Evolutionary conservation across 2,113 vertebrate species (phyloP).

Genomic region (Psilopogon haemacephalus): DNA sequence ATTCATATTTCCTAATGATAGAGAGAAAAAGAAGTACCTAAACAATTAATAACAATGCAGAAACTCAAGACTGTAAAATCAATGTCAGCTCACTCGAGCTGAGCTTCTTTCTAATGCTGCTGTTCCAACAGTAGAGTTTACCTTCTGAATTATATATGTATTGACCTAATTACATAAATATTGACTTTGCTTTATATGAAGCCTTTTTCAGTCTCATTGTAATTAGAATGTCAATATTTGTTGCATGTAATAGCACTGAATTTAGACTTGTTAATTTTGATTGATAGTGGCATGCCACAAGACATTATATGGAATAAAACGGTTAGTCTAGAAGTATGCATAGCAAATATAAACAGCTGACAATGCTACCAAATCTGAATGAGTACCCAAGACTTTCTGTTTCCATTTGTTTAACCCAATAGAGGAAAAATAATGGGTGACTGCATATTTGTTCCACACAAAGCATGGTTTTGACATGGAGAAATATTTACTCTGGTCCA

Average conservation of each 20-base stretch:
- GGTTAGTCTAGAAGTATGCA: not conserved
- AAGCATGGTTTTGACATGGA: not conserved
- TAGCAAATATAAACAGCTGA: slow-evolving; percentile 3
- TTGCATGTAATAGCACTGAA: slow-evolving; percentile 67
- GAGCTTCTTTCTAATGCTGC: slow-evolving; percentile 37
- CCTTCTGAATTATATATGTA: slow-evolving; percentile 75
- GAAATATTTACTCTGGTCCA: not conserved
- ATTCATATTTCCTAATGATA: slow-evolving; percentile 61
- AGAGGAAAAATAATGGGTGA: not conserved
- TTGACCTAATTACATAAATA: slow-evolving; percentile 81
- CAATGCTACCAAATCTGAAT: not conserved
- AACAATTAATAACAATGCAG: slow-evolving; percentile 64
- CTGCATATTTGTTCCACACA: not conserved
- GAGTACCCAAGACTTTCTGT: not conserved
- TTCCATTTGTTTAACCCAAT: not conserved
- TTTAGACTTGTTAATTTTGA: slow-evolving; percentile 76
- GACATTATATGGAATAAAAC: slow-evolving; percentile 44
- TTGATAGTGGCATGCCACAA: slow-evolving; percentile 47
- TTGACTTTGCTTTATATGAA: slow-evolving; percentile 75
- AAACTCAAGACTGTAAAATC: slow-evolving; percentile 69
- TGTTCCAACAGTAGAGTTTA: slow-evolving; percentile 42
- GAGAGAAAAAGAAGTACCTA: slow-evolving; percentile 58
- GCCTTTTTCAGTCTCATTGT: slow-evolving; percentile 58
- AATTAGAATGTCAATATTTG: slow-evolving; percentile 79
- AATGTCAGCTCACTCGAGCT: slow-evolving; percentile 58